A percentile compares a stretch with the other conserved stretches of the same genome.
phyloP scores from a whole-genome alignment of 2,113 vertebrate genomes.

The Tenrec ecaudatus region DNA sequence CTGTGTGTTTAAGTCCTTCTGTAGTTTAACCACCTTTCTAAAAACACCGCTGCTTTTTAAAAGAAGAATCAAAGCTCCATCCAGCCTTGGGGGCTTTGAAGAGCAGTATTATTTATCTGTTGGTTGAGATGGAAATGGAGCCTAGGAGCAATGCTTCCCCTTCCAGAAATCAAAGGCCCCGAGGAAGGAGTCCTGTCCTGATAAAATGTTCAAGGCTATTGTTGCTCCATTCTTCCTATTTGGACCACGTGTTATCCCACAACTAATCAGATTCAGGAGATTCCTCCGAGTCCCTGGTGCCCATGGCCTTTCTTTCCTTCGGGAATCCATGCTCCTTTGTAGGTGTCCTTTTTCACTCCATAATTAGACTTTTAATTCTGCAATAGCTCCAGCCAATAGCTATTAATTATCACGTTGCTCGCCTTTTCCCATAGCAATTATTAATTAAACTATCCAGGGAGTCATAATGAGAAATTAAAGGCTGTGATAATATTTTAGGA shows the following conservation, averaged over 20 bases:
- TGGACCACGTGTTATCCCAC: not conserved
- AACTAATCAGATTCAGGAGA: not conserved
- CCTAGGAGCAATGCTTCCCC: not conserved
- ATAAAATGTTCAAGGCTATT: not conserved
- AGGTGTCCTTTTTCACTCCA: constrained; percentile 39
- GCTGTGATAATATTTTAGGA: constrained; percentile 72
- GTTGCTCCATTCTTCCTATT: not conserved
- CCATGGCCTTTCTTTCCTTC: not conserved
- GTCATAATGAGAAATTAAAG: constrained; percentile 77
- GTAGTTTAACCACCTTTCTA: not conserved
- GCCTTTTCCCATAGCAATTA: constrained; percentile 73
- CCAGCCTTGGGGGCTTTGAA: not conserved
- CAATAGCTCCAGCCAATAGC: constrained; percentile 65
- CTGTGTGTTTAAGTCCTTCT: not conserved
- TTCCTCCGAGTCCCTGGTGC: not conserved
- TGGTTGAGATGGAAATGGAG: not conserved
- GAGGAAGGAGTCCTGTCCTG: not conserved
- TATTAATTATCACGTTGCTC: constrained; percentile 73
- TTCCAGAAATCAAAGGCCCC: not conserved
- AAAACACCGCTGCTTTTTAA: not conserved
- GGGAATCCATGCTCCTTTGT: constrained; percentile 42
- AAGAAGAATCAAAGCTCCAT: not conserved
- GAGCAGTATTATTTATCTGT: not conserved
- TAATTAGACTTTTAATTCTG: constrained; percentile 71
- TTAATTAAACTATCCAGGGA: constrained; percentile 76